A percentile compares a stretch with the other conserved stretches of the same genome.
Conservation (phyloP, 2,888 invertebrate species). For the Pachliopta kotzebuea region DNA sequence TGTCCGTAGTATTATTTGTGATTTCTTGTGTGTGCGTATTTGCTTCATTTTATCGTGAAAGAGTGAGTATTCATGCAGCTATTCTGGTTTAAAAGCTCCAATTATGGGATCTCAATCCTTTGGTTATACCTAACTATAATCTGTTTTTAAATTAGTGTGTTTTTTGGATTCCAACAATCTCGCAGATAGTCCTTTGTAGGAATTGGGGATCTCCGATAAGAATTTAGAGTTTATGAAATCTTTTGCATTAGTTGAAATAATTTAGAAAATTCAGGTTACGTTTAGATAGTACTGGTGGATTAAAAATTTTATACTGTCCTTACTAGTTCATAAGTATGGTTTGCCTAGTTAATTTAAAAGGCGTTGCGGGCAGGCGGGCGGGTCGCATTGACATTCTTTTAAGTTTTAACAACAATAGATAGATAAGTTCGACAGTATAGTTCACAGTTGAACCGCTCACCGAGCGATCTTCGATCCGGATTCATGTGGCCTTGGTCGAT, state of each 20-base stretch:
- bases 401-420: constrained; percentile 54
- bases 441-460: constrained; percentile 75
- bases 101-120: no score
- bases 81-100: no score
- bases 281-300: background rate
- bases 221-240: background rate
- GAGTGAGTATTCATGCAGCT: no score
- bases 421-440: constrained; percentile 57
- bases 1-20: no score
- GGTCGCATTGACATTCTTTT: constrained; percentile 68
- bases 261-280: background rate
- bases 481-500: constrained; percentile 66
- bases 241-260: background rate
- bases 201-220: no score
- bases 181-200: no score
- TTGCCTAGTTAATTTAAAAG: constrained; percentile 36
- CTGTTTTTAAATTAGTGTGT: background rate
- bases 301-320: background rate
- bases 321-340: constrained; percentile 17
- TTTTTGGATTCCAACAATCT: no score
- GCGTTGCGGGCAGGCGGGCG: constrained; percentile 44
- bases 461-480: constrained; percentile 66
- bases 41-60: no score
- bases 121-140: no score
- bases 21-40: no score